Evolutionary conservation across 2,113 vertebrate species (phyloP).

Genomic region (Hepsetus odoe): DNA sequence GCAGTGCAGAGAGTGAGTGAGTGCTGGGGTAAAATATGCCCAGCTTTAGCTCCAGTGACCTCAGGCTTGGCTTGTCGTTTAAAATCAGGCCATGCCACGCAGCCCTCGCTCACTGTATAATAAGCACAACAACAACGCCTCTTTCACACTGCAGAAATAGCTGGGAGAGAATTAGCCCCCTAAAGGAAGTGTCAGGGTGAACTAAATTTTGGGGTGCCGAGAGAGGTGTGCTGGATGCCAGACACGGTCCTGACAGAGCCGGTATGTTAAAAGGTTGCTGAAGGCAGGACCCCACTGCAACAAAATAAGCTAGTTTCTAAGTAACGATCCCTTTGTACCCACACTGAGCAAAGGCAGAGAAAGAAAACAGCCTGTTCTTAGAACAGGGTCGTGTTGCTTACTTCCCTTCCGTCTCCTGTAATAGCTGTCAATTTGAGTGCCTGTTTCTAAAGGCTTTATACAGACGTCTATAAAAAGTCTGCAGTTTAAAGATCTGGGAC

Average conservation of each 20-base stretch:
- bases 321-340: neutral
- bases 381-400: neutral
- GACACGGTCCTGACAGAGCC: neutral
- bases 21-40: constrained; percentile 20
- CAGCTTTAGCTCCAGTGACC: constrained; percentile 43
- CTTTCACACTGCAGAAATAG: constrained; percentile 47
- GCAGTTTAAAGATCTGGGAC: no score
- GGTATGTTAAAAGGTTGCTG: neutral
- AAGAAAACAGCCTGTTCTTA: constrained; percentile 1
- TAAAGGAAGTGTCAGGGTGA: constrained; percentile 46
- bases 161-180: constrained; percentile 38
- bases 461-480: neutral
- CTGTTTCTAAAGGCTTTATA: neutral
- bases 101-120: constrained; percentile 41
- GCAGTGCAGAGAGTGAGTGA: constrained; percentile 16
- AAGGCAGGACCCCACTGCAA: constrained; percentile 2
- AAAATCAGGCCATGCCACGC: constrained; percentile 54
- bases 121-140: constrained; percentile 29
- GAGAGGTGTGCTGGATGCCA: constrained; percentile 16
- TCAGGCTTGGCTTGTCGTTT: constrained; percentile 48
- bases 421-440: neutral
- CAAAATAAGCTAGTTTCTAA: neutral
- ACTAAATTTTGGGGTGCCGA: constrained; percentile 34
- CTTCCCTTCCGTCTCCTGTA: neutral
- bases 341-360: neutral